These are phyloP conservation scores for Schlechtendalia chinensis DNA, from an alignment of 1,140 invertebrate species.

Conservation along the genomic window DNA sequence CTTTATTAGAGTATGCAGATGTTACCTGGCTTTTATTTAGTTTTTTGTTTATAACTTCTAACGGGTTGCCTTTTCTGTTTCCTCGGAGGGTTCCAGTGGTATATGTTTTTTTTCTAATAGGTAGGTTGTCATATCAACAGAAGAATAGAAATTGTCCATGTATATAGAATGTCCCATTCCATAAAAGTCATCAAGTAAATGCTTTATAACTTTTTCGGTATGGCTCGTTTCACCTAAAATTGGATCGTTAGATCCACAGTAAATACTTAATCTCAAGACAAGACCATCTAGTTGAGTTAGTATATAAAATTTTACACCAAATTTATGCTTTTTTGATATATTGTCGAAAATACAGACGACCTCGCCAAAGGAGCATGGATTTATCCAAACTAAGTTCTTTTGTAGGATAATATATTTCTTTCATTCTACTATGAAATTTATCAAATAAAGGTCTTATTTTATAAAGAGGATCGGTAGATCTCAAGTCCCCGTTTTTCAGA, in stretches of 20 bases:
- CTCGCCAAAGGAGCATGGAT: slow-evolving; percentile 25
- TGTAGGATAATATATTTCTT: slow-evolving; percentile 10
- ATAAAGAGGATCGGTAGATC: background rate
- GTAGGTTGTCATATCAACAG: background rate
- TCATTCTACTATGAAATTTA: slow-evolving; percentile 20
- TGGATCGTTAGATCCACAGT: slow-evolving; percentile 18
- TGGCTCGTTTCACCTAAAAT: slow-evolving; percentile 19
- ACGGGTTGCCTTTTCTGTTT: slow-evolving; percentile 17
- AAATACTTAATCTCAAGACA: slow-evolving; percentile 16
- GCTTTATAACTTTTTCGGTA: background rate
- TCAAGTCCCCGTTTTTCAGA: background rate
- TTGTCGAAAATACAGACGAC: slow-evolving; percentile 2
- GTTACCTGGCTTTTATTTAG: slow-evolving; percentile 1
- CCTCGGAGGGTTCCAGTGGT: background rate
- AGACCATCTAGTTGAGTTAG: slow-evolving; percentile 16
- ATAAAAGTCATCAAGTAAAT: background rate
- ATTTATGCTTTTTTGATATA: slow-evolving; percentile 15
- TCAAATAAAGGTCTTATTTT: slow-evolving; percentile 16
- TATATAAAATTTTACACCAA: slow-evolving; percentile 29
- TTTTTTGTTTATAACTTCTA: background rate
- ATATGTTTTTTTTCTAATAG: slow-evolving; percentile 17
- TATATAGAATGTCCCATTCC: slow-evolving; percentile 31
- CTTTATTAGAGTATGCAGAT: slow-evolving; percentile 5
- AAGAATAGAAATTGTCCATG: slow-evolving; percentile 32
- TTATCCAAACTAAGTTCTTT: slow-evolving; percentile 19